These are phyloP conservation scores for Conops quadrifasciatus DNA, from an alignment of 2,888 invertebrate species.

Conservation along the genomic window DNA sequence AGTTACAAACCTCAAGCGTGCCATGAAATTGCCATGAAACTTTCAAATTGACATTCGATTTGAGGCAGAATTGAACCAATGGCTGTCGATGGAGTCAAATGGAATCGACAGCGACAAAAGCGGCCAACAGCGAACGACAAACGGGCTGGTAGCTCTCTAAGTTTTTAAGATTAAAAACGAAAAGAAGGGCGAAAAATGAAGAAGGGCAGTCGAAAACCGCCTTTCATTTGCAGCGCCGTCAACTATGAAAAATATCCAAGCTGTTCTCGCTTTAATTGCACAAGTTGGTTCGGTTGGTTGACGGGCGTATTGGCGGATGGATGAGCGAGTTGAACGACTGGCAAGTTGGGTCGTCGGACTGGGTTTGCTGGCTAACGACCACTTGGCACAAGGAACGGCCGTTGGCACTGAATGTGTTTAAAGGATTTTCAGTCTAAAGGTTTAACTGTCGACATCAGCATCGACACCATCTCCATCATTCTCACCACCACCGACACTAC, in stretches of 20 bases:
- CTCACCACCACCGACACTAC: background rate
- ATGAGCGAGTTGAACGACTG: background rate
- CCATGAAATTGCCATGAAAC: constrained; percentile 56
- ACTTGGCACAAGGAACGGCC: too few relatives aligned
- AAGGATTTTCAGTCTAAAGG: background rate
- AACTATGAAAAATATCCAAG: constrained; percentile 36
- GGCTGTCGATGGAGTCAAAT: background rate
- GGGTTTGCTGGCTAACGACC: too few relatives aligned
- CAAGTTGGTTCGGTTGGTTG: constrained; percentile 34
- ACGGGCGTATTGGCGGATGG: background rate
- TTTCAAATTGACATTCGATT: constrained; percentile 62
- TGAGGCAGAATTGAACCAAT: constrained; percentile 57
- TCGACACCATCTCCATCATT: background rate
- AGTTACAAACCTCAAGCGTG: constrained; percentile 53
- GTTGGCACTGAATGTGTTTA: background rate
- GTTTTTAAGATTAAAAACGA: constrained; percentile 1
- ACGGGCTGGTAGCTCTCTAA: background rate
- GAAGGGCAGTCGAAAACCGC: background rate
- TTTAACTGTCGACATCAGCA: background rate
- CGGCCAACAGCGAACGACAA: background rate
- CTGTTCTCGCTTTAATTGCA: constrained; percentile 43
- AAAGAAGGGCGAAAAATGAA: background rate
- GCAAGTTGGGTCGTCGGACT: too few relatives aligned
- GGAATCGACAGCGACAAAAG: background rate
- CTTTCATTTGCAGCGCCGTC: constrained; percentile 35